phyloP scores from a whole-genome alignment of 2,888 invertebrate species.

The Diarsia mendica region DNA sequence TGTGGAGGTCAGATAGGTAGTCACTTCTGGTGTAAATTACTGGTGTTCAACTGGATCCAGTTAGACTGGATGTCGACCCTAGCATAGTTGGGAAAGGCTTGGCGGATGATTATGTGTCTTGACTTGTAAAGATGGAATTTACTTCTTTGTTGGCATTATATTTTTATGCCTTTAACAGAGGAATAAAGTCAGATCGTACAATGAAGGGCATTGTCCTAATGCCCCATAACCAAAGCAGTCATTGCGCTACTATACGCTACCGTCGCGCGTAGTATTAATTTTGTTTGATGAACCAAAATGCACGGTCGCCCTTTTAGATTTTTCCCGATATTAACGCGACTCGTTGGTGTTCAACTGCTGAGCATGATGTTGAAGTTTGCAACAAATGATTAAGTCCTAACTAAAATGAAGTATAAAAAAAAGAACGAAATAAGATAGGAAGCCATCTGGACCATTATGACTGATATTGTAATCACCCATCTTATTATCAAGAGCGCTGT shows the following conservation, averaged over 20 bases:
- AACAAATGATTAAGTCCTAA: not conserved
- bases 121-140: not conserved
- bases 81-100: not conserved
- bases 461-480: not conserved
- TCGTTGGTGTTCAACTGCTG: too few relatives aligned
- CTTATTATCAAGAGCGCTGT: not conserved
- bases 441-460: not conserved
- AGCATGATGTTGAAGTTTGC: not conserved
- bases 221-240: too few relatives aligned
- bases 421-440: not conserved
- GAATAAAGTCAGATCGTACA: not conserved
- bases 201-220: too few relatives aligned
- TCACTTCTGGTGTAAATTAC: too few relatives aligned
- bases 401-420: not conserved
- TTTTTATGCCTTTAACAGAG: not conserved
- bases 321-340: too few relatives aligned
- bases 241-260: too few relatives aligned
- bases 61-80: too few relatives aligned
- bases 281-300: too few relatives aligned
- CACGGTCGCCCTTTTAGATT: too few relatives aligned
- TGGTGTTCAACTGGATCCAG: too few relatives aligned
- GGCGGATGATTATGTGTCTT: constrained; percentile 2
- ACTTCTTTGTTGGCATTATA: not conserved
- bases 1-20: too few relatives aligned
- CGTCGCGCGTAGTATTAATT: too few relatives aligned